phyloP scores from a whole-genome alignment of 2,797 vertebrate genomes.

The Menidia menidia region DNA sequence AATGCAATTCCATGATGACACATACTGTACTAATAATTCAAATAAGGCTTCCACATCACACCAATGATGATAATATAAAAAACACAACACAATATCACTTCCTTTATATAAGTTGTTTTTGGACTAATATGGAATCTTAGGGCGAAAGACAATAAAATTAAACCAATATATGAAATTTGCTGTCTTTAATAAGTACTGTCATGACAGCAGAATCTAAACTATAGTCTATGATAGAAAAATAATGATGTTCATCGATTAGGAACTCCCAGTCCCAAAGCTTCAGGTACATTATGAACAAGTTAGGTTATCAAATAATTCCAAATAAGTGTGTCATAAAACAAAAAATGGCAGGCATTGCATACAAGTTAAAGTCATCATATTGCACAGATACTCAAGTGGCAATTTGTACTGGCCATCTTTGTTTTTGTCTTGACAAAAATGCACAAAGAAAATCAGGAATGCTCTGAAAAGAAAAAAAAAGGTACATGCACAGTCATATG shows the following conservation, averaged over 20 bases:
- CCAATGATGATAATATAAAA: constrained; percentile 43
- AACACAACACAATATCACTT: constrained; percentile 56
- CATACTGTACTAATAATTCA: constrained; percentile 37
- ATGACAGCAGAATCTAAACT: constrained; percentile 29
- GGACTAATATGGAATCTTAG: constrained; percentile 32
- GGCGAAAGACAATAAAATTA: constrained; percentile 36
- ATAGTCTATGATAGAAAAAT: constrained; percentile 31
- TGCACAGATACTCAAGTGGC: constrained; percentile 83
- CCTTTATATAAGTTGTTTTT: constrained; percentile 45
- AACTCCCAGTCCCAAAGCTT: constrained; percentile 59
- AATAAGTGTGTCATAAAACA: constrained; percentile 59
- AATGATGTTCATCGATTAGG: constrained; percentile 49
- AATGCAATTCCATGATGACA: constrained; percentile 45
- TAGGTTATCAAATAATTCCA: constrained; percentile 38
- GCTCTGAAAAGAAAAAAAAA: constrained; percentile 16
- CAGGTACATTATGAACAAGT: constrained; percentile 53
- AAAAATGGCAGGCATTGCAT: constrained; percentile 64
- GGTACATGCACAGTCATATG: constrained; percentile 14
- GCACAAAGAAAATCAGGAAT: constrained; percentile 34
- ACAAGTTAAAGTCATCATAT: constrained; percentile 77
- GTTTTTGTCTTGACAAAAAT: constrained; percentile 37
- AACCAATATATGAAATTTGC: constrained; percentile 28
- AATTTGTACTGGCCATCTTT: constrained; percentile 72
- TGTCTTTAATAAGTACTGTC: constrained; percentile 13
- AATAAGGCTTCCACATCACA: constrained; percentile 39